Conservation (phyloP, 2,113 vertebrate species). For the Nicator chloris region DNA sequence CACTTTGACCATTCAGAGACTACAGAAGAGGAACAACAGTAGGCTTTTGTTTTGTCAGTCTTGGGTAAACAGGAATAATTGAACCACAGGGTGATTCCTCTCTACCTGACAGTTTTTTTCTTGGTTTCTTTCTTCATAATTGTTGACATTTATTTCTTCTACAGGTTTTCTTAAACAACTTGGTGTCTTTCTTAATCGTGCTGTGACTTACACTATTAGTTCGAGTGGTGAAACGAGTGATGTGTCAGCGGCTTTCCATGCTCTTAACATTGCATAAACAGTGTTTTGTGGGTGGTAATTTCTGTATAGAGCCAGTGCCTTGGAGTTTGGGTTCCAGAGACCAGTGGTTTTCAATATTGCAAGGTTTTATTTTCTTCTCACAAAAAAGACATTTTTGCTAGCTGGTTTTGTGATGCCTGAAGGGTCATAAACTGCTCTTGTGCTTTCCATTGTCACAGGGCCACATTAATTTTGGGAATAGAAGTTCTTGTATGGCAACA, state of each 20-base stretch:
- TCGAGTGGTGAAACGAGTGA: background rate
- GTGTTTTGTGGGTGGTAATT: background rate
- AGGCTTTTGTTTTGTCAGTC: background rate
- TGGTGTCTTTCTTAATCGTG: background rate
- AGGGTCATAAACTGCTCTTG: background rate
- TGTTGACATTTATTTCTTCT: background rate
- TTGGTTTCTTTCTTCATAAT: background rate
- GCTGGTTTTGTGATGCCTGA: background rate
- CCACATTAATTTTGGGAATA: background rate
- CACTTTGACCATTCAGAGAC: background rate
- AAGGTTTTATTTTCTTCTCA: background rate
- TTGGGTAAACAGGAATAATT: background rate
- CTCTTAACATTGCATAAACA: background rate
- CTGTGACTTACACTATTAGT: background rate
- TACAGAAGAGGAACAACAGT: background rate
- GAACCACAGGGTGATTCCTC: background rate
- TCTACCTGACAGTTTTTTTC: background rate
- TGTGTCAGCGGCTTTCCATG: background rate
- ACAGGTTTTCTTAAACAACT: background rate
- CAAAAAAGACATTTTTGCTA: background rate
- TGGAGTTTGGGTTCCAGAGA: background rate
- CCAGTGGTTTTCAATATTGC: background rate
- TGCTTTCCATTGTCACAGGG: background rate
- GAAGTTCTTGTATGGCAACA: background rate
- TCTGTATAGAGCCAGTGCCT: background rate